phyloP scores from a whole-genome alignment of 2,113 vertebrate genomes.

The Microcebus griseorufus region DNA sequence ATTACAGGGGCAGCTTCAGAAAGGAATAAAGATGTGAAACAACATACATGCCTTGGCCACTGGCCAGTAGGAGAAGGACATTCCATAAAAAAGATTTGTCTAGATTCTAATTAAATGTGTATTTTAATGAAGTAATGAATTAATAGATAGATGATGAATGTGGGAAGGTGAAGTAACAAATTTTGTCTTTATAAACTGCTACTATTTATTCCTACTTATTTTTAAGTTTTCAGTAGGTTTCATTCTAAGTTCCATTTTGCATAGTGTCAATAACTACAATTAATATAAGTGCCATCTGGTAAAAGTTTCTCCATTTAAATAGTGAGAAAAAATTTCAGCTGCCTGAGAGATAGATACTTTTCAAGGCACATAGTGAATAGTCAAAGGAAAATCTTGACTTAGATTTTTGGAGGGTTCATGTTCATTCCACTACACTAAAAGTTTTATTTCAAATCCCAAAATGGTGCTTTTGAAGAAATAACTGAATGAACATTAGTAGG shows the following conservation, averaged over 20 bases:
- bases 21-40: neutral
- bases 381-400: neutral
- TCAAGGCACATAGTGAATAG: neutral
- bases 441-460: neutral
- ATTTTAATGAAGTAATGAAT: neutral
- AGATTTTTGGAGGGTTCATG: neutral
- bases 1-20: neutral
- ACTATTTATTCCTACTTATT: neutral
- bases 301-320: neutral
- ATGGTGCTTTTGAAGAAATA: neutral
- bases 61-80: neutral
- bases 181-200: neutral
- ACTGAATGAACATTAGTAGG: neutral
- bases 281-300: neutral
- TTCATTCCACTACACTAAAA: neutral
- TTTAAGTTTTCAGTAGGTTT: neutral
- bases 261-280: neutral
- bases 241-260: neutral
- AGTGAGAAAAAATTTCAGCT: neutral
- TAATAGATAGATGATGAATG: neutral
- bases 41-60: rapidly evolving
- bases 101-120: neutral
- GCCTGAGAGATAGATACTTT: neutral
- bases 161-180: neutral
- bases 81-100: neutral